Evolutionary conservation across 2,888 invertebrate species (phyloP).

Genomic region (Agriopis marginaria): DNA sequence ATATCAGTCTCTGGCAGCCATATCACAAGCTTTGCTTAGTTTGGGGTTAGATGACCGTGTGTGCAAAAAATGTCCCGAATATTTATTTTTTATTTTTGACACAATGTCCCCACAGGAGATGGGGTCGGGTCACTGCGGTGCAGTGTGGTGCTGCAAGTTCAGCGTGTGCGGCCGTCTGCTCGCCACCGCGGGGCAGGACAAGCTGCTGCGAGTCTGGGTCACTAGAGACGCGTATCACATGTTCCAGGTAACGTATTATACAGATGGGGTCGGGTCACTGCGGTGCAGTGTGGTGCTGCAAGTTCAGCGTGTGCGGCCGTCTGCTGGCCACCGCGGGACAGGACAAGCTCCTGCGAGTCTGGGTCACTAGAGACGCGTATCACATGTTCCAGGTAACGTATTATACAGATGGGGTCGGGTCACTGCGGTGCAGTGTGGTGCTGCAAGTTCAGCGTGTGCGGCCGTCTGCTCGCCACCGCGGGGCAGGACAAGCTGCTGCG

Average conservation of each 20-base stretch:
- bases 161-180: constrained; percentile 97
- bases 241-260: constrained; percentile 87
- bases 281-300: constrained; percentile 99
- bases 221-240: constrained; percentile 95
- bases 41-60: too few species aligned
- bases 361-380: constrained; percentile 96
- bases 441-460: constrained; percentile 99
- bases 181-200: constrained; percentile 99
- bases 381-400: constrained; percentile 91
- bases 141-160: constrained; percentile 99
- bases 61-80: too few species aligned
- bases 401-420: constrained; percentile 87
- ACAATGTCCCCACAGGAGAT: constrained; percentile 89
- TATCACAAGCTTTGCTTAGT: too few species aligned
- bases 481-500: constrained; percentile 98
- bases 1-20: too few species aligned
- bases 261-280: constrained; percentile 91
- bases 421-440: constrained; percentile 99
- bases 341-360: constrained; percentile 96
- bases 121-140: constrained; percentile 94
- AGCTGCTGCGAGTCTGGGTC: constrained; percentile 97
- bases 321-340: constrained; percentile 98
- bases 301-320: constrained; percentile 98
- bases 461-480: constrained; percentile 97
- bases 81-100: too few species aligned